A percentile compares a stretch with the other conserved stretches of the same genome.
phyloP scores from a whole-genome alignment of 2,888 invertebrate species.

The Lasioglossum oenotherae region DNA sequence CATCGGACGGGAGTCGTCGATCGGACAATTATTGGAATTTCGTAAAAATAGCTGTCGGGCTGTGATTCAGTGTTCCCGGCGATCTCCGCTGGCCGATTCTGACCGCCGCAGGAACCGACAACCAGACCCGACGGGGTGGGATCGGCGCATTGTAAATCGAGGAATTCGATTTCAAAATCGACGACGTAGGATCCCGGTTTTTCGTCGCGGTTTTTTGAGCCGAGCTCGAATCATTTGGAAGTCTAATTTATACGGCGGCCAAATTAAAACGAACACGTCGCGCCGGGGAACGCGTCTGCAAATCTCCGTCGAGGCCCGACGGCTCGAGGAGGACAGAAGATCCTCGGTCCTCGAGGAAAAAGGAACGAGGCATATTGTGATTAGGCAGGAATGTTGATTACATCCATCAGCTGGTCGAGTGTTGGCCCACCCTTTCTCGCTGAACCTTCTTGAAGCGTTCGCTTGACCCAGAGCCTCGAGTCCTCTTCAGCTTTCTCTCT shows the following conservation, averaged over 20 bases:
- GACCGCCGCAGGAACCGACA: not conserved
- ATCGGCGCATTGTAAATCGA: conserved; percentile 32
- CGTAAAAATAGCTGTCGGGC: conserved; percentile 16
- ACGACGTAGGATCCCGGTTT: conserved; percentile 45
- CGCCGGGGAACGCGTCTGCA: conserved; percentile 57
- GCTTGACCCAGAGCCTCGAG: conserved; percentile 68
- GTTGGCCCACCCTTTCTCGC: conserved; percentile 67
- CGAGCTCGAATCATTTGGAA: conserved; percentile 76
- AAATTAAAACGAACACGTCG: conserved; percentile 79
- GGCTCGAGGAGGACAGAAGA: conserved; percentile 54
- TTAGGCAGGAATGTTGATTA: conserved; percentile 84
- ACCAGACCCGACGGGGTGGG: not conserved
- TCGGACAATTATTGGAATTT: conserved; percentile 10
- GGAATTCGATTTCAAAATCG: conserved; percentile 36
- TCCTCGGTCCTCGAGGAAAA: conserved; percentile 61
- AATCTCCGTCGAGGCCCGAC: conserved; percentile 62
- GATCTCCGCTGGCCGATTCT: not conserved
- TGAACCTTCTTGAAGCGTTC: conserved; percentile 70
- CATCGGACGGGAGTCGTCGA: conserved; percentile 1
- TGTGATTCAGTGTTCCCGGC: conserved; percentile 16
- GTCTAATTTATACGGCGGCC: conserved; percentile 80
- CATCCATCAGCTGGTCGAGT: conserved; percentile 82
- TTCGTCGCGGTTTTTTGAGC: conserved; percentile 62
- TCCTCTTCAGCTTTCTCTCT: conserved; percentile 36
- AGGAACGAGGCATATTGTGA: conserved; percentile 76